Evolutionary conservation across 2,113 vertebrate genomes (phyloP).

Genomic region (Anguilla rostrata): DNA sequence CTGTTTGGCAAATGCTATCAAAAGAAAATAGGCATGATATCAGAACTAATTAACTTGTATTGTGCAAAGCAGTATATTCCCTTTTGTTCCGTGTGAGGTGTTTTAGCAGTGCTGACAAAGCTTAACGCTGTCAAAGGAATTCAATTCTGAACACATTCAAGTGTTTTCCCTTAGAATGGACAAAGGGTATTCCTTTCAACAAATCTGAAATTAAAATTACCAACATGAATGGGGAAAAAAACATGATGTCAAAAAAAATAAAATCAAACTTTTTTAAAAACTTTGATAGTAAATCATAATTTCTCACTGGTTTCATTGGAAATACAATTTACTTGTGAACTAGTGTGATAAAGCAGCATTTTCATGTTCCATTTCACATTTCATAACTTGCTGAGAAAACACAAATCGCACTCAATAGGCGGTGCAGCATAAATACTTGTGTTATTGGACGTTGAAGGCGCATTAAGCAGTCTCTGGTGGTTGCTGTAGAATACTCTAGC

Average conservation of each 20-base stretch:
- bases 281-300: no score
- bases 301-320: neutral
- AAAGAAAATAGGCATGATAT: neutral
- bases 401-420: neutral
- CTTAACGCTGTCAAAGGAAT: neutral
- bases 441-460: neutral
- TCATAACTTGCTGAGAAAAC: neutral
- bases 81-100: neutral
- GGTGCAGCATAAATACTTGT: neutral
- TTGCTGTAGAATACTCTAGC: neutral
- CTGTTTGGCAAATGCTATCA: neutral
- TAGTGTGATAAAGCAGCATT: neutral
- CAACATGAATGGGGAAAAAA: no score
- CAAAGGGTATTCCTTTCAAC: neutral
- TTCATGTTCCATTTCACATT: neutral
- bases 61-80: neutral
- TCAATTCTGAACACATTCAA: neutral
- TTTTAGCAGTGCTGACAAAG: neutral
- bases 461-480: neutral
- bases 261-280: no score
- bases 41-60: conserved; percentile 5
- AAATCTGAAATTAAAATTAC: neutral
- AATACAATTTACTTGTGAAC: neutral
- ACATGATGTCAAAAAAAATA: no score
- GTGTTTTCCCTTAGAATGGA: neutral